Evolutionary conservation across 1,140 invertebrate species (phyloP).

Genomic region (Acromyrmex heyeri): DNA sequence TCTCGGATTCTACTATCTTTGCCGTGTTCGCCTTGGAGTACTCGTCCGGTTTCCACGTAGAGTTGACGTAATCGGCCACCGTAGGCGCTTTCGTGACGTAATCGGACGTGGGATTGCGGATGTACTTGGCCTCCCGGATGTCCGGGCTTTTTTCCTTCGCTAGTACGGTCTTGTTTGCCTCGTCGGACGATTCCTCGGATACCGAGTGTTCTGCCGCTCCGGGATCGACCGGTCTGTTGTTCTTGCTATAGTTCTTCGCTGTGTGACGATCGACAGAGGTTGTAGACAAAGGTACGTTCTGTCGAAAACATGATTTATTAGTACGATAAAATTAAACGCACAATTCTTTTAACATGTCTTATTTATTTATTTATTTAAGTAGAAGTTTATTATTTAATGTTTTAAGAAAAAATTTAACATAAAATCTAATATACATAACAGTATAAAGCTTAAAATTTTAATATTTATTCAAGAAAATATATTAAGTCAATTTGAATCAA

Average conservation of each 20-base stretch:
- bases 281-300: slow-evolving; percentile 75
- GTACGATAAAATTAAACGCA: background rate
- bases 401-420: background rate
- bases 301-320: background rate
- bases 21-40: slow-evolving; percentile 84
- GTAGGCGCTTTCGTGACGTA: slow-evolving; percentile 81
- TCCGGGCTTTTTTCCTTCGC: slow-evolving; percentile 83
- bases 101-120: slow-evolving; percentile 83
- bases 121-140: slow-evolving; percentile 84
- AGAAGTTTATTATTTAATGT: background rate
- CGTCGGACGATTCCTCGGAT: slow-evolving; percentile 78
- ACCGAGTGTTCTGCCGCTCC: slow-evolving; percentile 72
- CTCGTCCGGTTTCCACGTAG: slow-evolving; percentile 84
- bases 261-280: slow-evolving; percentile 72
- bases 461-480: background rate
- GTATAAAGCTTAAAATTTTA: background rate
- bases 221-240: slow-evolving; percentile 66
- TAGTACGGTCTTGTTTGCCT: slow-evolving; percentile 79
- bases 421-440: background rate
- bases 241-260: slow-evolving; percentile 73
- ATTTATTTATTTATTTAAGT: background rate
- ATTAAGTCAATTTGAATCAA: background rate
- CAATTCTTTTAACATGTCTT: background rate
- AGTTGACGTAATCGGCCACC: slow-evolving; percentile 84
- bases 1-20: slow-evolving; percentile 84